Percentiles rank a stretch among this genome's conserved stretches.
Evolutionary conservation across 2,797 vertebrate species (phyloP).

Genomic region (Fistularia tabacaria): DNA sequence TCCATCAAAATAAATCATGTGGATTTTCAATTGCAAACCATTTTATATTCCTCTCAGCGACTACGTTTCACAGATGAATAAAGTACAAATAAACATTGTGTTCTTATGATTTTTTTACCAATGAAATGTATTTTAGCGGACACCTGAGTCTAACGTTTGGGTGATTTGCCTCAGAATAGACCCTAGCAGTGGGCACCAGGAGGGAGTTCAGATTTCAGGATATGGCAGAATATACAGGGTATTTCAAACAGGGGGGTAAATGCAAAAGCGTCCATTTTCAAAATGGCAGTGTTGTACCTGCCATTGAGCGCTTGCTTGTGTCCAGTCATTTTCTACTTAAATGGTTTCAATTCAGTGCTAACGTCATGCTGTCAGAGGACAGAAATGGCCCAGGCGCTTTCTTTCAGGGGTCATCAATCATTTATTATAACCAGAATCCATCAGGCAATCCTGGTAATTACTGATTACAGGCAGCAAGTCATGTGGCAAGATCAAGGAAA

Average conservation of each 20-base stretch:
- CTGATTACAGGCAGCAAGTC: constrained; percentile 68
- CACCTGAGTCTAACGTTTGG: constrained; percentile 20
- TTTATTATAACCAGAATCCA: constrained; percentile 72
- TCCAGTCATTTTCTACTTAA: constrained; percentile 74
- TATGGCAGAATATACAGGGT: constrained; percentile 35
- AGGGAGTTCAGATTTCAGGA: constrained; percentile 44
- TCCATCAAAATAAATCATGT: too few species aligned
- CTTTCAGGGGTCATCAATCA: constrained; percentile 73
- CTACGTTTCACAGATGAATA: too few species aligned
- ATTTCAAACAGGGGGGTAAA: constrained; percentile 34
- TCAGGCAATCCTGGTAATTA: constrained; percentile 76
- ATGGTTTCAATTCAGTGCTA: constrained; percentile 71
- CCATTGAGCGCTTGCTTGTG: constrained; percentile 46
- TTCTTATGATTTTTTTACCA: too few species aligned
- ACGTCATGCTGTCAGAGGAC: constrained; percentile 61
- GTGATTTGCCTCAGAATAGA: constrained; percentile 33
- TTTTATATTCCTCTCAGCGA: too few species aligned
- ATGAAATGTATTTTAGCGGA: too few species aligned
- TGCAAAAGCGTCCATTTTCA: constrained; percentile 49
- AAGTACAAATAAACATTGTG: too few species aligned
- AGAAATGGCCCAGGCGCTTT: constrained; percentile 58
- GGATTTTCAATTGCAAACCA: too few species aligned
- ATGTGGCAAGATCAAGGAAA: constrained; percentile 48
- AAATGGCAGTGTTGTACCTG: constrained; percentile 50
- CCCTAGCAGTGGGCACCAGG: constrained; percentile 18